A percentile compares a stretch with the other conserved stretches of the same genome.
Evolutionary conservation across 2,113 vertebrate genomes (phyloP).

Genomic region (Ictalurus punctatus): DNA sequence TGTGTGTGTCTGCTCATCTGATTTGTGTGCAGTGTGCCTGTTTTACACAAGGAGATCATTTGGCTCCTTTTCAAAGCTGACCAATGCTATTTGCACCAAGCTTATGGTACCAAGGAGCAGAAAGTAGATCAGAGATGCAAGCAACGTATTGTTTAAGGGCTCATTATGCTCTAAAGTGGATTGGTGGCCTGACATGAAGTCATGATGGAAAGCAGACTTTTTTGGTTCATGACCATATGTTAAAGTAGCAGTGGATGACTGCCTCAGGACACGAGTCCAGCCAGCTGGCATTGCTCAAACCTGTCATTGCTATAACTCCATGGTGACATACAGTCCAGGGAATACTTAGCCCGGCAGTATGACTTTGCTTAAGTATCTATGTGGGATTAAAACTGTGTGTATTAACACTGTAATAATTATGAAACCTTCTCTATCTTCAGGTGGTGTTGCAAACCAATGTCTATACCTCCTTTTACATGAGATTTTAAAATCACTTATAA

Average conservation of each 20-base stretch:
- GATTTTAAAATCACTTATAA: neutral
- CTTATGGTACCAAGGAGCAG: conserved; percentile 33
- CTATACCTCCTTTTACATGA: neutral
- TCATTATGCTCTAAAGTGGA: conserved; percentile 38
- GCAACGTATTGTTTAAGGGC: conserved; percentile 45
- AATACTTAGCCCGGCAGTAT: neutral
- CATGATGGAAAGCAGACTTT: conserved; percentile 21
- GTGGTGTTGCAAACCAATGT: neutral
- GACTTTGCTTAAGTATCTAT: neutral
- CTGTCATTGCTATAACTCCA: conserved; percentile 2
- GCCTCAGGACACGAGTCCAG: conserved; percentile 26
- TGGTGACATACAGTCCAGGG: neutral
- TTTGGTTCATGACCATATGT: conserved; percentile 14
- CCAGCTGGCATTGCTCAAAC: conserved; percentile 40
- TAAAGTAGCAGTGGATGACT: conserved; percentile 29
- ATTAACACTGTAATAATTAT: neutral
- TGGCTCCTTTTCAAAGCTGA: conserved; percentile 40
- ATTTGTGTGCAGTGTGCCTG: neutral
- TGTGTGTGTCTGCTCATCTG: conserved; percentile 1
- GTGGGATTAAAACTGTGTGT: neutral
- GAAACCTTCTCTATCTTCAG: neutral
- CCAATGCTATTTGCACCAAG: conserved; percentile 29
- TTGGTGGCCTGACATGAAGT: conserved; percentile 24
- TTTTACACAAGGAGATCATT: conserved; percentile 21
- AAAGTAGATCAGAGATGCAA: conserved; percentile 47